Percentiles rank a stretch among this genome's conserved stretches.
These are phyloP conservation scores for Chaetorhynchus papuensis DNA, from an alignment of 2,113 vertebrate genomes.

Conservation along the genomic window DNA sequence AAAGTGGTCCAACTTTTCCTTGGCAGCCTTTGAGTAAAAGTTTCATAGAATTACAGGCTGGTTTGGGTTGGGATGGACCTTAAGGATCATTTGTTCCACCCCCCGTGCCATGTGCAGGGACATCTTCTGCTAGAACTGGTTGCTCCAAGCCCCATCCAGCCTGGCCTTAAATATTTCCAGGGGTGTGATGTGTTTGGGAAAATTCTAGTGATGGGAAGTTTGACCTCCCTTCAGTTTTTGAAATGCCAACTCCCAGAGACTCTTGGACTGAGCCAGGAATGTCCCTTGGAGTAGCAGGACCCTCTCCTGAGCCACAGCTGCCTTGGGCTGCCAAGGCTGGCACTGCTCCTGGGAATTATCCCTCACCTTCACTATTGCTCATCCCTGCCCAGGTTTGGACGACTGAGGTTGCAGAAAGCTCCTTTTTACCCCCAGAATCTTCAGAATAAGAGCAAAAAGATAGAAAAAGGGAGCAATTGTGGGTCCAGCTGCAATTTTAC, in stretches of 20 bases:
- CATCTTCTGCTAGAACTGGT: neutral
- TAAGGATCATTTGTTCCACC: neutral
- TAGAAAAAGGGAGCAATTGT: fast-evolving
- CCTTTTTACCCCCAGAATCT: neutral
- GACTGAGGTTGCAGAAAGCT: neutral
- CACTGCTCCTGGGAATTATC: neutral
- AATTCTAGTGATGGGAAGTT: neutral
- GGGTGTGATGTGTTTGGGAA: neutral
- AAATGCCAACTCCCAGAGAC: neutral
- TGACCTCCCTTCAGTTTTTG: neutral
- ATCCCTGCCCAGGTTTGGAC: neutral
- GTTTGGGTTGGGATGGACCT: neutral
- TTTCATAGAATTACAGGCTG: neutral
- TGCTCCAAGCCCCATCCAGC: neutral
- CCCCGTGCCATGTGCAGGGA: neutral
- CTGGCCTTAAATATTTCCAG: neutral
- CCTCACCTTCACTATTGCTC: neutral
- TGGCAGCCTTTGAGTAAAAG: neutral
- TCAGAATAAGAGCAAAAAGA: neutral
- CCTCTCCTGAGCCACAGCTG: neutral
- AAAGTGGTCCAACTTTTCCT: neutral
- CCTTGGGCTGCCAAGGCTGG: fast-evolving
- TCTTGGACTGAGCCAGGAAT: neutral
- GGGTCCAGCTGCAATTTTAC: neutral
- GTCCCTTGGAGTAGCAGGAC: neutral